Base-by-base conservation (phyloP, 2,113 vertebrate species). In the Limanda limanda region DNA sequence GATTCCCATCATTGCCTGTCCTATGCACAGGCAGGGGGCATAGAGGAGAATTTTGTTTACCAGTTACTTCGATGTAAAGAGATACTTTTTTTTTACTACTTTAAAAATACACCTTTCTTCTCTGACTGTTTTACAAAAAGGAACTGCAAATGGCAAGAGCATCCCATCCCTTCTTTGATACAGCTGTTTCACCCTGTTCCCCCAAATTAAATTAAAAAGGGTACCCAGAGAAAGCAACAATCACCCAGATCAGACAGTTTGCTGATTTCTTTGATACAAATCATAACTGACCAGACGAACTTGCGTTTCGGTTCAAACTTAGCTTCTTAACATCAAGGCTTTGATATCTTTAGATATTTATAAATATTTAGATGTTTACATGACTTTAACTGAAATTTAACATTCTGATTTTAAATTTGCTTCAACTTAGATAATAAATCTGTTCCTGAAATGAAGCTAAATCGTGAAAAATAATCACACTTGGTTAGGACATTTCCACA, bases 111-210 rank as follows among this genome's bases (percentile, higher is more conserved):
- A 80, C 55, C 52, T 21, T 23, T 71, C 45, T 6, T 20, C n/a
- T 78, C 42, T 10, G n/a, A 56, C n/a, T 69, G 20, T 20, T 69
- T 68, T 69, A 21, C 27, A 73, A 31, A 68, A 11, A 51, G 27
- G 45, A 57, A 3, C 20, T 52, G 21, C 73, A 63, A 66, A 70
- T 21, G 55, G 18, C 51, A 63, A 54, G 35, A 51, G 27, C 20
- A 24, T 24, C 58, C 51, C 74, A 48, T 64, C 18, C 15, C 52
- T 15, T 51, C 56, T 65, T 27, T 69, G 37, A 56, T n/a, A 42
- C 62, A 35, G 35, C 24, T 58, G n/a, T 68, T 31, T 31, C 51
- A 47, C 13, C 9, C 40, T 23, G 11, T 67, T 64, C 27, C 5
- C 14, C 24, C 21, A 25, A 78, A 78, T 81, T 9, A 9, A 52